Base-by-base conservation (phyloP, 2,797 vertebrate species). In the Myiotriccus ornatus region DNA sequence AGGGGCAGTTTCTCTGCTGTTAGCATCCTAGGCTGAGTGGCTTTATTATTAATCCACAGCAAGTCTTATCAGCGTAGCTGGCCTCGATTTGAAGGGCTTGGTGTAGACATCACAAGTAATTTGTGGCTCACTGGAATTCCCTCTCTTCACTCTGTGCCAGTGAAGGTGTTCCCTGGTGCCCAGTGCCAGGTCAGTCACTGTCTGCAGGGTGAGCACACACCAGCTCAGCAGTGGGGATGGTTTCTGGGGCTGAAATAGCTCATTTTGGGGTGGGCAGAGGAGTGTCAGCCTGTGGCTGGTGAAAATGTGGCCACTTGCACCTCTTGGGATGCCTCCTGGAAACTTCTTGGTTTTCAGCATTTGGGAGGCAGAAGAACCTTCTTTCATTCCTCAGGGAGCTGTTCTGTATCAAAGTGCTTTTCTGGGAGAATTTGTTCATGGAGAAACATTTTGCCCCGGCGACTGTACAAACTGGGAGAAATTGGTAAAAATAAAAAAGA, bases 321-420 rank as follows among this genome's bases (percentile, higher is more conserved):
- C 37, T 86, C 41, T 75, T 22, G 71, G 84, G 78, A 70, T 14
- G 2, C 3, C 2, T 77, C 27, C 53, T 91, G 94, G 82, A 92
- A 95, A 89, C 87, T 53, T 73, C n/a, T 41, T 89, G 74, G 28
- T 76, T 81, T 82, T 49, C 68, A 85, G 28, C 56, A 23, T 71
- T 84, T 93, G 0, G 7, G 91, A 89, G 82, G 81, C 82, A 85
- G 75, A 75, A 89, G 87, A 92, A 63, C 84, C 79, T 76, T 89
- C 86, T 79, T 84, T 63, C 12, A 0, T 90, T 79, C 74, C 71
- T 88, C 47, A 41, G 62, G 74, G 53, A 94, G 18, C 71, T 87
- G 64, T 57, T 81, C 27, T 84, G 17, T 53, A 34, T 87, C 60
- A 50, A 43, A 89, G 91, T 84, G 69, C 24, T 87, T 85, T 89